Evolutionary conservation across 1,140 invertebrate species (phyloP), one percentile per base, ranked within the genome.

Genomic region (Idris sp.): DNA sequence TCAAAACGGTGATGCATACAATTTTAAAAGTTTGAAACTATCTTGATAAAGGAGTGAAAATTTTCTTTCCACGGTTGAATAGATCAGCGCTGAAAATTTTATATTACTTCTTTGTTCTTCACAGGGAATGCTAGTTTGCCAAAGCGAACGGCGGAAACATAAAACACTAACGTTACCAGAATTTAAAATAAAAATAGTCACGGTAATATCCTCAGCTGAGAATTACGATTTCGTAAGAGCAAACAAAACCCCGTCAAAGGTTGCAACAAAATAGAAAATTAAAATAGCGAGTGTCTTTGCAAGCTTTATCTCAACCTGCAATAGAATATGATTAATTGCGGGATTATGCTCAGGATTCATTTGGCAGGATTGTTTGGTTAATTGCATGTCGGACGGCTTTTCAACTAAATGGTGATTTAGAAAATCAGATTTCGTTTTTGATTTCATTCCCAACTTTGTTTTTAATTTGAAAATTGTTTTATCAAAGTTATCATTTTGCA

Each of bases 61-160:
- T n/a, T 68, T 43, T 44, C 53, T 49, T 31, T 36, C 22, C 28
- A 9, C 28, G 33, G 15, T 69, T 51, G 10, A 67, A 67, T 25
- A 43, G 19, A 56, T 44, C 43, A 35, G 11, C 15, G 35, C 38
- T 51, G 38, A 40, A 58, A 68, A 68, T 59, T 68, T 68, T 51
- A 59, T 68, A 44, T 36, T 40, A 68, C 38, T 68, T 59, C 46
- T 51, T 59, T 68, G 64, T 68, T 68, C 53, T 58, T 54, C 11
- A 16, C 38, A 13, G 15, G 16, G 16, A 41, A 15, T n/a, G 38
- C 30, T 19, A 44, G 35, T 14, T 13, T 59, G 65, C 46, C 46
- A 71, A 71, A 61, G 67, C 61, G 54, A 71, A 71, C 56, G 67
- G 43, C 67, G 48, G 54, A 46, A 40, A 44, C 53, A 59, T 28